Base-by-base conservation (phyloP, 2,888 invertebrate genomes). In the Euzophera pinguis region DNA sequence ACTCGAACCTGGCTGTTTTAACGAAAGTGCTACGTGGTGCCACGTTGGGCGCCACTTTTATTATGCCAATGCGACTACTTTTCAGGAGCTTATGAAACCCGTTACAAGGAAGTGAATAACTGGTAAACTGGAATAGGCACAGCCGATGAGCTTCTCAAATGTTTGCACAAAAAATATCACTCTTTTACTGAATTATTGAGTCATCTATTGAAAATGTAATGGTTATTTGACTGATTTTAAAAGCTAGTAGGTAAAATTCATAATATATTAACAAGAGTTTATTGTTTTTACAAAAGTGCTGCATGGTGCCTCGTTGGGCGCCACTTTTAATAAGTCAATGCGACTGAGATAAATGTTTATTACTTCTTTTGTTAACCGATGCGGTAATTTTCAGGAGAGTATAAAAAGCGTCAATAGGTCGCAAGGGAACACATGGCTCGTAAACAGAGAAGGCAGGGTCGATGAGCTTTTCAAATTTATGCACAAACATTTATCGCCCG, bases 171-270 rank as follows among this genome's bases (percentile, higher is more conserved):
- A n/a, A n/a, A n/a, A n/a, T n/a, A n/a, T n/a, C n/a, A n/a, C n/a
- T n/a, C n/a, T n/a, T n/a, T n/a, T n/a, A n/a, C 84, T 75, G 84
- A 85, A 88, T 88, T 88, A 87, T 87, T 88, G 84, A 85, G 81
- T 82, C 87, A 81, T 85, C 84, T 83, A 82, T 85, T 81, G 83
- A 74, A 84, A 80, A 83, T 79, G 84, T 84, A 88, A 87, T 85
- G 87, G 85, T 81, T 84, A 87, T 86, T 87, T 77, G 83, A 78
- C 84, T 79, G 80, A 76, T 73, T 82, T 71, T 73, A n/a, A n/a
- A 72, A 77, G 81, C 74, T 80, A 82, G 82, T 83, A 81, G 84
- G 81, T 81, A 84, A 85, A 87, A 84, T 85, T 86, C 78, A 87
- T 85, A 84, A 81, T 82, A 85, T 84, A 86, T 86, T 86, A 86